These are phyloP conservation scores for Diachasmimorpha longicaudata DNA, from an alignment of 1,140 invertebrate genomes.

Conservation along the genomic window DNA sequence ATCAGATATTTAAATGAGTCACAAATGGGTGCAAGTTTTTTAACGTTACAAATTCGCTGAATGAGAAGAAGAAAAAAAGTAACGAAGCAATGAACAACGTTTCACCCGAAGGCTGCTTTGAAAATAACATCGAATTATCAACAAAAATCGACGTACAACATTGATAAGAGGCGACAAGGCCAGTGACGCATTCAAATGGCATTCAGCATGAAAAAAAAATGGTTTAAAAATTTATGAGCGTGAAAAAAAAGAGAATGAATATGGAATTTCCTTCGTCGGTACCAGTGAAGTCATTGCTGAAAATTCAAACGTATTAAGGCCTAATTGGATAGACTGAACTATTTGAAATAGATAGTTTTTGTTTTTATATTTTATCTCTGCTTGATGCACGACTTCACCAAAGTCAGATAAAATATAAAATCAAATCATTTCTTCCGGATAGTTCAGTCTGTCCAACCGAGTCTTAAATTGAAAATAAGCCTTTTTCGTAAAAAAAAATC, in stretches of 20 bases:
- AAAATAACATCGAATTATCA: not conserved
- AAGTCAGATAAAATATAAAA: no score
- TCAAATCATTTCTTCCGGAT: no score
- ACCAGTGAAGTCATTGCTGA: not conserved
- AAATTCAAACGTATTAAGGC: no score
- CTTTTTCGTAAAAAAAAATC: no score
- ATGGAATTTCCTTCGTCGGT: not conserved
- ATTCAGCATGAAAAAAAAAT: not conserved
- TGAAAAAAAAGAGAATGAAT: not conserved
- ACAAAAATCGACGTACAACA: not conserved
- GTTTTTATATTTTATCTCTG: no score
- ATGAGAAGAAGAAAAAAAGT: constrained; percentile 20
- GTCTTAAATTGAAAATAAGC: no score
- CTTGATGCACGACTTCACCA: no score
- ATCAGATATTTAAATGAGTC: constrained; percentile 21
- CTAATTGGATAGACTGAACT: no score
- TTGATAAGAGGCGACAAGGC: constrained; percentile 9
- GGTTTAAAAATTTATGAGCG: not conserved
- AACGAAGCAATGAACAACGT: constrained; percentile 49
- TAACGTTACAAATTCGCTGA: no score
- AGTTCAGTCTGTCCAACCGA: no score
- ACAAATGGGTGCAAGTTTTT: constrained; percentile 2
- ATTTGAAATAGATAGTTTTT: no score
- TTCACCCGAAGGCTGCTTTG: constrained; percentile 32
- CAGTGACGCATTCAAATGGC: constrained; percentile 9